These are phyloP conservation scores for Agapetus fuscipes DNA, from an alignment of 2,888 invertebrate species.

Conservation along the genomic window DNA sequence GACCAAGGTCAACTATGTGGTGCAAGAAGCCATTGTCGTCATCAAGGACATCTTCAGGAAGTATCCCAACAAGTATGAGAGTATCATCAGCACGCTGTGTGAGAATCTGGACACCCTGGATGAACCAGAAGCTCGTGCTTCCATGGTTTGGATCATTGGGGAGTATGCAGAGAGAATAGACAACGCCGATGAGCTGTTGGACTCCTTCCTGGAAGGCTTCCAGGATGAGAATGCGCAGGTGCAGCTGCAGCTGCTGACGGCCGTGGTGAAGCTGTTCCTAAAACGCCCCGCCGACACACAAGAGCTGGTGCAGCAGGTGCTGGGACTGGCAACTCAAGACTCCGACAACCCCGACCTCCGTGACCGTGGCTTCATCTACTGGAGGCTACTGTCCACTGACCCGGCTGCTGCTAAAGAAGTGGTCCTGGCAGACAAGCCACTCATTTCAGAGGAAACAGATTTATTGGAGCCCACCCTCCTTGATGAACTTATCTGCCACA, in stretches of 20 bases:
- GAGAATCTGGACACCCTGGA: constrained; percentile 98
- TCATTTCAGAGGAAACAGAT: constrained; percentile 99
- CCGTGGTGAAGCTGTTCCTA: constrained; percentile 96
- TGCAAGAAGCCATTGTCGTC: constrained; percentile 98
- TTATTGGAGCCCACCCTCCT: constrained; percentile 92
- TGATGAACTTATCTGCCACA: constrained; percentile 98
- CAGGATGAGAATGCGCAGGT: constrained; percentile 95
- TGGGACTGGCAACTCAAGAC: constrained; percentile 76
- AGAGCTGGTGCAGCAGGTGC: constrained; percentile 93
- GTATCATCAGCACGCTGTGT: constrained; percentile 97
- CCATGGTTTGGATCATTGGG: constrained; percentile 94
- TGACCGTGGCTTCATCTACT: constrained; percentile 98
- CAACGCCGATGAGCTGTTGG: constrained; percentile 95
- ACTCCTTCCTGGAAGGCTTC: constrained; percentile 97
- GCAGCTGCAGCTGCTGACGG: constrained; percentile 92
- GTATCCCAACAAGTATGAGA: constrained; percentile 99
- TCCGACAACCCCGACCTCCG: constrained; percentile 98
- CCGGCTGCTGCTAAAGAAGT: constrained; percentile 99
- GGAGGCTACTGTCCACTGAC: constrained; percentile 96
- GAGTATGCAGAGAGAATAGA: constrained; percentile 99
- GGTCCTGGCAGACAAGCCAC: constrained; percentile 95
- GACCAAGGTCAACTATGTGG: constrained; percentile 99
- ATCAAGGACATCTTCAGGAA: constrained; percentile 97
- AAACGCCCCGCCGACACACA: constrained; percentile 98
- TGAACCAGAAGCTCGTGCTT: constrained; percentile 97